Base-by-base conservation (phyloP, 2,888 invertebrate genomes). In the Polymixis lichenea region DNA sequence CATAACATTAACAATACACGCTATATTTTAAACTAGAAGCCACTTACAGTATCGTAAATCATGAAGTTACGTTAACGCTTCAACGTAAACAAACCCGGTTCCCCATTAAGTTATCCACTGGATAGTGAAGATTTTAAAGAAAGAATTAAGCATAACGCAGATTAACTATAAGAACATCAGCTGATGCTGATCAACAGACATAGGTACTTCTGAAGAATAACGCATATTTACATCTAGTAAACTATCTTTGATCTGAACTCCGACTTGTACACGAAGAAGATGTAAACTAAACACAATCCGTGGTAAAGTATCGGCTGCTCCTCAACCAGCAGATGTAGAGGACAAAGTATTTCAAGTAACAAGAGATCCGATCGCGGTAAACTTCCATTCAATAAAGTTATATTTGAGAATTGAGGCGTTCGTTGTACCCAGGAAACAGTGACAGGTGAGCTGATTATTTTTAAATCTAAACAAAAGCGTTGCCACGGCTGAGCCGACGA, bases 401-500 rank as follows among this genome's bases (percentile, higher is more conserved):
- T 82, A 84, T 83, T 85, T 83, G 61, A 86, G 69, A 89, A 89
- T 86, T 84, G 56, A 86, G 73, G 67, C 85, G 81, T 85, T 67
- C 86, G 85, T 84, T 83, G 80, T 85, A 89, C 89, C 92, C 91
- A 91, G 88, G 84, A 88, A 89, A 90, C 89, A 78, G 78, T 55
- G 81, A 78, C 93, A 95, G 92, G 93, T 93, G 93, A 90, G 92
- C 90, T 89, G 92, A 89, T 90, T 94, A 94, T 94, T 95, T 95
- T 92, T 93, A 94, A 91, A 94, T 90, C 85, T 89, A 87, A 88
- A 90, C 89, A 90, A 88, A 89, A 90, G 85, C 78, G 86, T 78
- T 84, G 85, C 87, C 84, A 90, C 95, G 91, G 92, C 92, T 89
- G 92, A 91, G 89, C 90, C 83, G 78, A 69, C 88, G 87, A 89